A percentile compares a stretch with the other conserved stretches of the same genome.
phyloP scores from a whole-genome alignment of 2,797 vertebrate genomes.

The Rhyacichthys aspro region DNA sequence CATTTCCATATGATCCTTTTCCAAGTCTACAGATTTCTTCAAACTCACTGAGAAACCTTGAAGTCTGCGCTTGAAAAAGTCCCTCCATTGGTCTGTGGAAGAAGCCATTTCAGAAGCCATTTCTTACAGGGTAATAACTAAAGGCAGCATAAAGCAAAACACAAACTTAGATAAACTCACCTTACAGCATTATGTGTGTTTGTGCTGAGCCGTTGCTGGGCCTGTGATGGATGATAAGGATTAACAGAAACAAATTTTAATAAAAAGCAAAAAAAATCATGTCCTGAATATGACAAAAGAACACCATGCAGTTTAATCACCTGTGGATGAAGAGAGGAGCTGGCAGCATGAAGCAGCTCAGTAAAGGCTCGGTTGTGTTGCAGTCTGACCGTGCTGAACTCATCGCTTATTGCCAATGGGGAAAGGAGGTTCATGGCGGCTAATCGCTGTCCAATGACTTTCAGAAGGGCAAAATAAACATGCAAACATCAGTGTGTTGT shows the following conservation, averaged over 20 bases:
- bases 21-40: conserved; percentile 89
- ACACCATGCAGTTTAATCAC: conserved; percentile 63
- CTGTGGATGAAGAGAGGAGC: conserved; percentile 78
- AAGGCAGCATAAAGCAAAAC: background rate
- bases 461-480: conserved; percentile 21
- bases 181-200: conserved; percentile 75
- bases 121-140: background rate
- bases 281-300: background rate
- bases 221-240: conserved; percentile 60
- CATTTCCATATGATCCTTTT: conserved; percentile 94
- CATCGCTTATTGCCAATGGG: conserved; percentile 91
- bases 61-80: conserved; percentile 91
- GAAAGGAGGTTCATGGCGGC: conserved; percentile 91
- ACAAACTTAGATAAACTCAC: conserved; percentile 66
- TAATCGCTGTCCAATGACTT: conserved; percentile 88
- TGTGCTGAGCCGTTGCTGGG: conserved; percentile 73
- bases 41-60: conserved; percentile 95
- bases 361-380: conserved; percentile 95
- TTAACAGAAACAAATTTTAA: background rate
- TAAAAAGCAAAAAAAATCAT: background rate
- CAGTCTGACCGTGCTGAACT: conserved; percentile 93
- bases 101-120: conserved; percentile 8
- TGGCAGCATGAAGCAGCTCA: conserved; percentile 89
- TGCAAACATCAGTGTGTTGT: background rate
- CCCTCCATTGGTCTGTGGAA: conserved; percentile 74